Evolutionary conservation across 2,113 vertebrate species (phyloP).

Genomic region (Lagopus muta): DNA sequence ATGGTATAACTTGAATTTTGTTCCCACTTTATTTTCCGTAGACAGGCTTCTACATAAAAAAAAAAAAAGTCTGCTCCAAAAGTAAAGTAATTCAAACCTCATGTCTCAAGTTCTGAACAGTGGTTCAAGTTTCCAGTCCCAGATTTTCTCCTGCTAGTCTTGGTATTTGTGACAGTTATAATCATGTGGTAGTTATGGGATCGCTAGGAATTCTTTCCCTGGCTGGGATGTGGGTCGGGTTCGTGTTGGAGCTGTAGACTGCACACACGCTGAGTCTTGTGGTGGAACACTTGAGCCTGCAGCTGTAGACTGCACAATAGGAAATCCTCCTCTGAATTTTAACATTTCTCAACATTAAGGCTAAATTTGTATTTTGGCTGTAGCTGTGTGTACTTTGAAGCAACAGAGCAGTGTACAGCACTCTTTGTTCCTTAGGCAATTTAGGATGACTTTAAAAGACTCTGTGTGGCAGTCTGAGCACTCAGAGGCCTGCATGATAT

Average conservation of each 20-base stretch:
- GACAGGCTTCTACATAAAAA: neutral
- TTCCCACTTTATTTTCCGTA: constrained; percentile 33
- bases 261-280: neutral
- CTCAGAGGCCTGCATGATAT: neutral
- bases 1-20: neutral
- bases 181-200: neutral
- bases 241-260: neutral
- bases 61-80: neutral
- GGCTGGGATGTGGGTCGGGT: neutral
- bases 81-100: constrained; percentile 36
- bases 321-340: constrained; percentile 40
- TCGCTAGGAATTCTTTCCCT: neutral
- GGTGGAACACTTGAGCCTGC: neutral
- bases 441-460: constrained; percentile 34
- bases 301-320: constrained; percentile 39
- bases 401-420: neutral
- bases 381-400: neutral
- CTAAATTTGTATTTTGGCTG: constrained; percentile 39
- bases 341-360: neutral
- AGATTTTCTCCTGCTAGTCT: neutral
- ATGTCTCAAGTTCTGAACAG: neutral
- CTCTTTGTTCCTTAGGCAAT: constrained; percentile 24
- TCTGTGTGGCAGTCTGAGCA: neutral
- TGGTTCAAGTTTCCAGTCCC: constrained; percentile 1
- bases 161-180: neutral